Conservation (phyloP, 2,888 invertebrate species). For the Gnatocerus cornutus region DNA sequence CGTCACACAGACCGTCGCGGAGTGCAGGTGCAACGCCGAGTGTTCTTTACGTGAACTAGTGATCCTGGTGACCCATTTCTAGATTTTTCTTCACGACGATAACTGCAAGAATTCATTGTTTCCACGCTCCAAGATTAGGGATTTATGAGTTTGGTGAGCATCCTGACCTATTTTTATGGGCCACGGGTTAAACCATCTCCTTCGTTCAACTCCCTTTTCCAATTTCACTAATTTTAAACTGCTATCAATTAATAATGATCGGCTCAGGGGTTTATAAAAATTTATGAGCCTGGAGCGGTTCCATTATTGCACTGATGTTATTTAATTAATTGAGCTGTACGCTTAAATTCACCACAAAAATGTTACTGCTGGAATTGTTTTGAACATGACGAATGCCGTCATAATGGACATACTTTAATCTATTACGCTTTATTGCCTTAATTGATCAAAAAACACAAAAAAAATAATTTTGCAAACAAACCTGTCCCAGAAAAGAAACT, state of each 20-base stretch:
- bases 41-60: conserved; percentile 40
- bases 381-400: no score
- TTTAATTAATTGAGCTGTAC: conserved; percentile 7
- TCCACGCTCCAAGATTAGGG: conserved; percentile 10
- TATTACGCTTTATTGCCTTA: no score
- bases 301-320: conserved; percentile 5
- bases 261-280: conserved; percentile 10
- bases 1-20: conserved; percentile 42
- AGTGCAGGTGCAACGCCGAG: conserved; percentile 47
- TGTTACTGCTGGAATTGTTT: conserved; percentile 1
- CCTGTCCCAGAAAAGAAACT: no score
- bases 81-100: neutral
- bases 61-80: conserved; percentile 45
- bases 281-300: conserved; percentile 21
- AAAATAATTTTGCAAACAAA: no score
- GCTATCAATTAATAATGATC: conserved; percentile 17
- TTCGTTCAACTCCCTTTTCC: conserved; percentile 7
- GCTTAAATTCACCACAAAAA: conserved; percentile 12
- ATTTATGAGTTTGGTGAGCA: conserved; percentile 36
- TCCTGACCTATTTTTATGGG: conserved; percentile 31
- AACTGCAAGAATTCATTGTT: conserved; percentile 25
- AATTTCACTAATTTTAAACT: conserved; percentile 13
- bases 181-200: neutral
- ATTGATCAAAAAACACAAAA: neutral
- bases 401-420: no score